Percentiles rank a stretch among this genome's conserved stretches.
Evolutionary conservation across 2,888 invertebrate species (phyloP).

Genomic region (Alloscopus bannaensis): DNA sequence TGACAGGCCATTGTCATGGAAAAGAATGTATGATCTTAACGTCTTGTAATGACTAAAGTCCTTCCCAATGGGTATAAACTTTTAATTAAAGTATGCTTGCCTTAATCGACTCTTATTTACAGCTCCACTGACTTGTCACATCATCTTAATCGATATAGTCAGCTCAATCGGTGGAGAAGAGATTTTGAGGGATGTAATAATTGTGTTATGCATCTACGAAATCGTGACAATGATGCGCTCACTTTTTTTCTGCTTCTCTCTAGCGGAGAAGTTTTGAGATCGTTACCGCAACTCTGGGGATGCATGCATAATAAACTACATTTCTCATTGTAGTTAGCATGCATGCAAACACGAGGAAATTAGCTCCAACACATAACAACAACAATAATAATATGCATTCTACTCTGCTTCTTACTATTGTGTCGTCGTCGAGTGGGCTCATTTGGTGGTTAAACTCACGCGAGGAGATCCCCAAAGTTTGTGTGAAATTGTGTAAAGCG

Average conservation of each 20-base stretch:
- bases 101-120: too few species aligned
- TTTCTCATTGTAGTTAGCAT: background rate
- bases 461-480: background rate
- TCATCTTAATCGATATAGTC: too few species aligned
- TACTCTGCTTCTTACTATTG: background rate
- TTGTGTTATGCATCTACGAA: background rate
- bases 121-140: too few species aligned
- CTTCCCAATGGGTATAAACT: too few species aligned
- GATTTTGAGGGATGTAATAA: too few species aligned
- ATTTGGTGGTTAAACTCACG: background rate
- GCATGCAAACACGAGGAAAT: background rate
- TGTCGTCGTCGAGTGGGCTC: constrained; percentile 1
- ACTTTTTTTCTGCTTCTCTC: constrained; percentile 18
- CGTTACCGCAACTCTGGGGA: background rate
- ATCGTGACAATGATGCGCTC: constrained; percentile 38
- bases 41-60: too few species aligned
- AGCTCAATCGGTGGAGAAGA: too few species aligned
- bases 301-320: too few species aligned
- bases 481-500: constrained; percentile 4
- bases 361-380: background rate
- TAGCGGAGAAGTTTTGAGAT: background rate
- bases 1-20: too few species aligned
- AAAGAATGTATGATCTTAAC: too few species aligned
- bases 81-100: too few species aligned
- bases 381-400: background rate